phyloP scores from a whole-genome alignment of 2,888 invertebrate genomes.

The Trachelus tabidus region DNA sequence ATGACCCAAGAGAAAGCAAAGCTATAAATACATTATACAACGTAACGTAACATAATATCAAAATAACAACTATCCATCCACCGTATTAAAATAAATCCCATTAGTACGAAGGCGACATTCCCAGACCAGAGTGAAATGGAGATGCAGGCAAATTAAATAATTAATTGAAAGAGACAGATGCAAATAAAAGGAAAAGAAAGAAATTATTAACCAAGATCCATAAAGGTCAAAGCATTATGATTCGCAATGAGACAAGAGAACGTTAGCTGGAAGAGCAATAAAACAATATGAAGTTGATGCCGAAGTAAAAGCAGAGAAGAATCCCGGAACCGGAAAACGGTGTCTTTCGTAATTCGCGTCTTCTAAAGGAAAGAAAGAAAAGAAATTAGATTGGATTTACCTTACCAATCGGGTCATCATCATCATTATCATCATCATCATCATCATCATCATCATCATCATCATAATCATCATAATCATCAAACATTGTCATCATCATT shows the following conservation, averaged over 20 bases:
- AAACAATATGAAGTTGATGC: background rate
- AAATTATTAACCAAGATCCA: background rate
- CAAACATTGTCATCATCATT: background rate
- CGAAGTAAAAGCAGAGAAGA: background rate
- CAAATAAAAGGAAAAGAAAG: background rate
- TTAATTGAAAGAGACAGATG: background rate
- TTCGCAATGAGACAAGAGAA: background rate
- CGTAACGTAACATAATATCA: background rate
- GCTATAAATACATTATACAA: background rate
- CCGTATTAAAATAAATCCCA: background rate
- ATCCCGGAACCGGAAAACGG: background rate
- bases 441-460: background rate
- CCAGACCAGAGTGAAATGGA: background rate
- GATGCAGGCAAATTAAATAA: background rate
- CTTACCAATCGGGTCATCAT: constrained; percentile 45
- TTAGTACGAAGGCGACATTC: background rate
- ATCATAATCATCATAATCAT: constrained; percentile 10
- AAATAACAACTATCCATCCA: background rate
- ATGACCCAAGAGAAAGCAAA: background rate
- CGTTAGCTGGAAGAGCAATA: background rate
- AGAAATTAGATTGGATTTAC: constrained; percentile 37
- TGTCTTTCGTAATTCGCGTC: constrained; percentile 6
- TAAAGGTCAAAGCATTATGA: background rate
- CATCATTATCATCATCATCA: constrained; percentile 6
- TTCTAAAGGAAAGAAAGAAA: constrained; percentile 11